phyloP scores from a whole-genome alignment of 2,888 invertebrate species.

The Xylota sylvarum region DNA sequence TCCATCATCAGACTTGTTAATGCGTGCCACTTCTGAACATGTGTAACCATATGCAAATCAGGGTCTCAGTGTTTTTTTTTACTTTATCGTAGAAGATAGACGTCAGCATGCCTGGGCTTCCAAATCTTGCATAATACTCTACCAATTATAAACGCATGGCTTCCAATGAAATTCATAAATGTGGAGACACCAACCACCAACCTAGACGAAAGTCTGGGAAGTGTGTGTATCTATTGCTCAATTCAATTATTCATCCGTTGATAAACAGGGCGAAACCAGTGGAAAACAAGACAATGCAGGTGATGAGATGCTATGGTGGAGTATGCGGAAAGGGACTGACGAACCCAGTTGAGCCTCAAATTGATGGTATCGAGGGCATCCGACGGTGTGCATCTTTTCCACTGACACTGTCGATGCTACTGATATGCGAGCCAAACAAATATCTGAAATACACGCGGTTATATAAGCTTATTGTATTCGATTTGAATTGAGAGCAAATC shows the following conservation, averaged over 20 bases:
- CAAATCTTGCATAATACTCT: conserved; percentile 26
- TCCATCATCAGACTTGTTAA: conserved; percentile 53
- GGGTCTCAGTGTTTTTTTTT: not conserved
- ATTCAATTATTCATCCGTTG: conserved; percentile 41
- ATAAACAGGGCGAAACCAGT: conserved; percentile 12
- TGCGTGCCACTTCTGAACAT: conserved; percentile 47
- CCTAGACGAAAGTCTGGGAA: conserved; percentile 7
- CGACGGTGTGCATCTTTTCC: conserved; percentile 1
- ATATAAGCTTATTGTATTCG: conserved; percentile 14
- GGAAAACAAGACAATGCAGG: not conserved
- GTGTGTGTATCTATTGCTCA: conserved; percentile 19
- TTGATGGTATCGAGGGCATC: conserved; percentile 3
- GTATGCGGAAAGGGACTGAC: conserved; percentile 24
- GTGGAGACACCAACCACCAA: not conserved
- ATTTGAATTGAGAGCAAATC: conserved; percentile 15
- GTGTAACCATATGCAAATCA: conserved; percentile 39
- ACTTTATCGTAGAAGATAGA: not conserved
- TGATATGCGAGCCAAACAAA: not conserved
- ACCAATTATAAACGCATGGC: conserved; percentile 8
- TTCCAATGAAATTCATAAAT: conserved; percentile 8
- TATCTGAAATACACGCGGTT: not conserved
- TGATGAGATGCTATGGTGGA: not conserved
- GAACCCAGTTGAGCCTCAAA: conserved; percentile 17
- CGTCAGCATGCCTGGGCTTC: conserved; percentile 16
- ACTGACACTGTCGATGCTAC: not conserved